phyloP scores from a whole-genome alignment of 2,797 vertebrate genomes.

The Iguana delicatissima region DNA sequence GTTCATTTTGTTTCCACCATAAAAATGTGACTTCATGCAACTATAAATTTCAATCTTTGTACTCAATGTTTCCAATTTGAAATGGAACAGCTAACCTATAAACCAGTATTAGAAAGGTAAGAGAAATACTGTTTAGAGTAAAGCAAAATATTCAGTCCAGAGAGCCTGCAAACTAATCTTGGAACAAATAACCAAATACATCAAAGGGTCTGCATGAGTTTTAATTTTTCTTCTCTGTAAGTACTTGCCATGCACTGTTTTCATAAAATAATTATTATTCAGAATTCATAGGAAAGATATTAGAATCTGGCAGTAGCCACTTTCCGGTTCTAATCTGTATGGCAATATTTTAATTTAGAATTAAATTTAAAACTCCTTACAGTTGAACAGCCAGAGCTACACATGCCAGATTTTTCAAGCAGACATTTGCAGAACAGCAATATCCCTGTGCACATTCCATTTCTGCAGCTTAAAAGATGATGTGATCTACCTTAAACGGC shows the following conservation, averaged over 20 bases:
- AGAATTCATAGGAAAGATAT: conserved; percentile 64
- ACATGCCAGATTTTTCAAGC: conserved; percentile 54
- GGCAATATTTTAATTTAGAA: conserved; percentile 75
- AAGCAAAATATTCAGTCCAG: conserved; percentile 64
- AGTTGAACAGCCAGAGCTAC: conserved; percentile 50
- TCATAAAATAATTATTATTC: conserved; percentile 78
- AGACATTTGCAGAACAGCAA: conserved; percentile 50
- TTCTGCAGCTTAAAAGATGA: conserved; percentile 37
- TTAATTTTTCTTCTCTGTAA: conserved; percentile 77
- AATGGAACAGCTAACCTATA: conserved; percentile 43
- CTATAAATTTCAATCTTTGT: conserved; percentile 46
- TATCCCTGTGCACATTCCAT: not conserved
- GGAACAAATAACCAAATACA: conserved; percentile 69
- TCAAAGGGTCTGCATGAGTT: conserved; percentile 61
- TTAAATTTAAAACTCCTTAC: conserved; percentile 62
- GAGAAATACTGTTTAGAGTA: conserved; percentile 61
- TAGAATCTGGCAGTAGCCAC: conserved; percentile 60
- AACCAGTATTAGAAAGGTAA: conserved; percentile 50
- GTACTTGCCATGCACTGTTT: conserved; percentile 77
- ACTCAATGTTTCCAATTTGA: conserved; percentile 35
- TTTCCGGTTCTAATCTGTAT: conserved; percentile 69
- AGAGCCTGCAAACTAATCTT: conserved; percentile 69
- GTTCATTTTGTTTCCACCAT: conserved; percentile 36
- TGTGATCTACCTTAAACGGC: not conserved
- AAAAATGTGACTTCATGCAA: conserved; percentile 45